phyloP scores from a whole-genome alignment of 2,113 vertebrate species.

The Sinocyclocheilus maitianheensis region DNA sequence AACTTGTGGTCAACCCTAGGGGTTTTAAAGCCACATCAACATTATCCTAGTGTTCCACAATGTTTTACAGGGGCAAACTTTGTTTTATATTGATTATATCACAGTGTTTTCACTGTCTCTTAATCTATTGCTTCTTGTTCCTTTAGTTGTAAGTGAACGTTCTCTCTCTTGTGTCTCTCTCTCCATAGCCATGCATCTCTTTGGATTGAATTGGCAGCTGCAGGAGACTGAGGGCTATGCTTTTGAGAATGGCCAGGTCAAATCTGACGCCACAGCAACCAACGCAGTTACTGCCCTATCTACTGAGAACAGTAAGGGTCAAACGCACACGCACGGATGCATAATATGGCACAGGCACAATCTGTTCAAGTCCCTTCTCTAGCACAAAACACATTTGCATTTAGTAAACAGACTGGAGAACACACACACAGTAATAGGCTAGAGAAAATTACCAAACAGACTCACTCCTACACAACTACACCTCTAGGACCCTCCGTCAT shows the following conservation, averaged over 20 bases:
- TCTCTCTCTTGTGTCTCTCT: background rate
- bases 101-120: background rate
- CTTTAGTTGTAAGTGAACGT: constrained; percentile 15
- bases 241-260: constrained; percentile 94
- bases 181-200: constrained; percentile 92
- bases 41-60: background rate
- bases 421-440: background rate
- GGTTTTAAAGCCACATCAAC: background rate
- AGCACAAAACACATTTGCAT: constrained; percentile 33
- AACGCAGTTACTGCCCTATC: constrained; percentile 87
- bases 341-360: background rate
- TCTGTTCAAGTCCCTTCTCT: constrained; percentile 20
- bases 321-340: background rate
- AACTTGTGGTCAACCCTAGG: background rate
- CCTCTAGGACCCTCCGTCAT: constrained; percentile 27
- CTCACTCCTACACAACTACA: constrained; percentile 33
- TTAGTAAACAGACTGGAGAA: constrained; percentile 9
- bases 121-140: constrained; percentile 10
- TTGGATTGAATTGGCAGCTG: constrained; percentile 98
- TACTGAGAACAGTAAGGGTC: constrained; percentile 85
- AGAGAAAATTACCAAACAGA: constrained; percentile 36
- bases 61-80: background rate
- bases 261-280: constrained; percentile 84
- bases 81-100: background rate
- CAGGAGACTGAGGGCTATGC: constrained; percentile 93